Percentiles rank a stretch among this genome's conserved stretches.
These are phyloP conservation scores for Malurus elegans DNA, from an alignment of 2,113 vertebrate species.

Conservation along the genomic window DNA sequence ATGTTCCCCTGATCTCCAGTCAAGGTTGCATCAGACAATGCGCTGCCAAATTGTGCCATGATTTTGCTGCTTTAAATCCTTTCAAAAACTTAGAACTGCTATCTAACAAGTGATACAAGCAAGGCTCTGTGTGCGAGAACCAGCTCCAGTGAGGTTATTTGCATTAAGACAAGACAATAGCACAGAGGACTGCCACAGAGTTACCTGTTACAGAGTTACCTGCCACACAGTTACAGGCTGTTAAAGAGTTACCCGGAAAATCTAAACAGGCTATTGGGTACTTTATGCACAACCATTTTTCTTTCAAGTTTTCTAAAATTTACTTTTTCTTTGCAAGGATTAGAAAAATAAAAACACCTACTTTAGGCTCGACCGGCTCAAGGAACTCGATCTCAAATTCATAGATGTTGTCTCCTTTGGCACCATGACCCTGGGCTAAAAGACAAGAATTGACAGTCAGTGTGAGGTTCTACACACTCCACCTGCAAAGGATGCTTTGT, in stretches of 20 bases:
- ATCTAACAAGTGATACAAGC: background rate
- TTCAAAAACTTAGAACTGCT: background rate
- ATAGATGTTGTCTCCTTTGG: conserved; percentile 93
- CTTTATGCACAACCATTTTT: background rate
- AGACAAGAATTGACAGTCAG: background rate
- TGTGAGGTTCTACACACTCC: background rate
- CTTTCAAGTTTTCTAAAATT: background rate
- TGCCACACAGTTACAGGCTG: background rate
- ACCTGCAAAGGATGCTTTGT: background rate
- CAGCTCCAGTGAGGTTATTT: background rate
- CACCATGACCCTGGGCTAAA: conserved; percentile 89
- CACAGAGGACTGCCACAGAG: background rate
- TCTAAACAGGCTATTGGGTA: background rate
- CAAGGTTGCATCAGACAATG: background rate
- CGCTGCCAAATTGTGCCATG: background rate
- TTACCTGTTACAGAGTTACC: background rate
- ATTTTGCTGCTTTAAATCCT: background rate
- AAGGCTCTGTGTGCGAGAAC: rapidly evolving
- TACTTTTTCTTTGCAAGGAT: background rate
- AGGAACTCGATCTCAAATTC: conserved; percentile 90
- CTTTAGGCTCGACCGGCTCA: conserved; percentile 84
- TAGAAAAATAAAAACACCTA: conserved; percentile 50
- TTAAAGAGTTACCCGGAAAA: background rate
- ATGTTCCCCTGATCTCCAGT: background rate
- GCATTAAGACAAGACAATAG: background rate